phyloP scores from a whole-genome alignment of 92 coral and sea anemone genomes.

The Heteractis magnifica region DNA sequence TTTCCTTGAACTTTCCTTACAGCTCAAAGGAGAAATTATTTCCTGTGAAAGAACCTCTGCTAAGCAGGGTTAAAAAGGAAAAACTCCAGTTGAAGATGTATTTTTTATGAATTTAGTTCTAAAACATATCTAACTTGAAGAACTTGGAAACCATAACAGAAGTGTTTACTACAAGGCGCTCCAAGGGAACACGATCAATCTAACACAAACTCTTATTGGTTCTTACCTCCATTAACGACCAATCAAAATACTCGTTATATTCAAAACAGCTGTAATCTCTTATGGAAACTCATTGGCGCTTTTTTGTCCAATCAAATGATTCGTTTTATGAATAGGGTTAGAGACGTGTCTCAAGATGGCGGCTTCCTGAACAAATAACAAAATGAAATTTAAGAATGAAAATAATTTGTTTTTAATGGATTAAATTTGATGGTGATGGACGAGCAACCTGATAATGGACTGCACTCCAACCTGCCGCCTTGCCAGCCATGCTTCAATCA shows the following conservation, averaged over 20 bases:
- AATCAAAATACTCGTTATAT: slow-evolving; percentile 6
- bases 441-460: slow-evolving; percentile 52
- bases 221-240: background rate
- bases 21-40: no score
- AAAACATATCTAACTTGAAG: background rate
- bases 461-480: slow-evolving; percentile 83
- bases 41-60: no score
- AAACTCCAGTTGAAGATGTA: no score
- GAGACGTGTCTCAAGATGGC: slow-evolving; percentile 84
- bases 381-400: slow-evolving; percentile 12
- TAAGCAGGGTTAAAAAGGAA: no score
- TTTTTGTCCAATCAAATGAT: slow-evolving; percentile 35
- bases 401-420: background rate
- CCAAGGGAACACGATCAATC: slow-evolving; percentile 24
- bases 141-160: background rate
- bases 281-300: slow-evolving; percentile 5
- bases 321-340: slow-evolving; percentile 7
- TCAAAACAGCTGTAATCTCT: background rate
- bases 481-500: slow-evolving; percentile 61
- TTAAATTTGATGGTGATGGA: slow-evolving; percentile 45
- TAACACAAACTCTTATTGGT: slow-evolving; percentile 51
- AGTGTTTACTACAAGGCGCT: slow-evolving; percentile 40
- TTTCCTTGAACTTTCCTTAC: no score
- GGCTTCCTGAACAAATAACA: slow-evolving; percentile 16
- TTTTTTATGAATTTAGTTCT: no score